Conservation (phyloP, 2,113 vertebrate genomes). For the Pholis gunnellus region DNA sequence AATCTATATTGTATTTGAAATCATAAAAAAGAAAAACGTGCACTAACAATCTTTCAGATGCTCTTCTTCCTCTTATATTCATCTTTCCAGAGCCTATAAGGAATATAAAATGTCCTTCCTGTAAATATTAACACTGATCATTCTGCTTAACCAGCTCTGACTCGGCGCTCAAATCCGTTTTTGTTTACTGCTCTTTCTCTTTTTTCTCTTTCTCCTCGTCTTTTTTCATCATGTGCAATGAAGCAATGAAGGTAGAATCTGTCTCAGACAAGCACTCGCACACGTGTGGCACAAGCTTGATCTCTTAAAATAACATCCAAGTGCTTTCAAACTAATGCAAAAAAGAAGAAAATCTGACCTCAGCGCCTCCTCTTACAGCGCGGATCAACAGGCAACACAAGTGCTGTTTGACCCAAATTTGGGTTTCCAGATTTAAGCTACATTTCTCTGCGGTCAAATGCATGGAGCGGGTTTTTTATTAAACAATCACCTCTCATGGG, state of each 20-base stretch:
- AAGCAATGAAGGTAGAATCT: constrained; percentile 71
- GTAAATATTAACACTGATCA: constrained; percentile 67
- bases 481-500: constrained; percentile 28
- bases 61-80: constrained; percentile 57
- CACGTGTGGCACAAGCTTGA: constrained; percentile 52
- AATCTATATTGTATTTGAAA: constrained; percentile 81
- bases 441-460: constrained; percentile 40
- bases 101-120: constrained; percentile 53
- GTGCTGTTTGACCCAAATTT: constrained; percentile 16
- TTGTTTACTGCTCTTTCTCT: constrained; percentile 36
- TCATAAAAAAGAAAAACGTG: constrained; percentile 74
- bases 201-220: constrained; percentile 6
- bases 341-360: constrained; percentile 75
- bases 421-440: constrained; percentile 52
- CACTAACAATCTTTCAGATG: constrained; percentile 84
- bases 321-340: constrained; percentile 72
- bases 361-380: constrained; percentile 87
- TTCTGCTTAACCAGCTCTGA: constrained; percentile 51
- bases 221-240: constrained; percentile 74
- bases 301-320: constrained; percentile 43
- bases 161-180: constrained; percentile 44
- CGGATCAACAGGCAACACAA: constrained; percentile 50
- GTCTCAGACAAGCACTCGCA: constrained; percentile 50
- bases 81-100: constrained; percentile 45
- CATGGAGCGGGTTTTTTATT: constrained; percentile 32